Evolutionary conservation across 2,888 invertebrate genomes (phyloP), one percentile per base, ranked within the genome.

Genomic region (Caenorhabditis virilis): DNA sequence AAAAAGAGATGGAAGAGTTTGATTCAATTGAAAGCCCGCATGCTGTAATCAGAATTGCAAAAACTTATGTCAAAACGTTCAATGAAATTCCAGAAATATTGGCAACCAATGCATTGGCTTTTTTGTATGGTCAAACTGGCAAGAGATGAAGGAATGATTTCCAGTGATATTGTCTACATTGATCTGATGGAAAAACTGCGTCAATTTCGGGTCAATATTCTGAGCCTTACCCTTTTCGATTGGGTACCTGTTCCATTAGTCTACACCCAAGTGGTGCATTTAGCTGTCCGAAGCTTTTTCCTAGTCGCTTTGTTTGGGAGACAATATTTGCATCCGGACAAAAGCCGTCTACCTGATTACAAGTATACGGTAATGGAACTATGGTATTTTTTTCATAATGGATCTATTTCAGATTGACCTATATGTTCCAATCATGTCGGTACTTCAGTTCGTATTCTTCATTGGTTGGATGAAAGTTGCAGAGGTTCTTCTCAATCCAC

Each of bases 381-480:
- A 13, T 33, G 6, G 7, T 22, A 36, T n/a, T 15, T 13, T 16
- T 18, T 23, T 45, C 9, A 23, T 13, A 45, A 23, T 11, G 1
- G n/a, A 30, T 30, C 36, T n/a, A 9, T 18, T 62, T 56, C 46
- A 77, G 69, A 71, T 79, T 36, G 79, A 79, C 46, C 47, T 79
- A n/a, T 75, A 75, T 48, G 55, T 80, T 0, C 80, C 80, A 0
- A 69, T 80, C 25, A 80, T 80, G 80, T 76, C 78, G 7, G 74
- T 80, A 45, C 68, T 80, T 5, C 80, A 80, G 48, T 78, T 79
- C 36, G 53, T 76, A n/a, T 79, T 79, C 55, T 79, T 76, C 55
- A 70, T 79, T 23, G 79, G 79, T 4, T 79, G 79, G 79, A 76
- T 78, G 70, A 79, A 79, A 59, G 79, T 66, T n/a, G 78, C 78